Percentiles rank a stretch among this genome's conserved stretches.
Conservation (phyloP, 2,888 invertebrate genomes). For the Yponomeuta cagnagella region DNA sequence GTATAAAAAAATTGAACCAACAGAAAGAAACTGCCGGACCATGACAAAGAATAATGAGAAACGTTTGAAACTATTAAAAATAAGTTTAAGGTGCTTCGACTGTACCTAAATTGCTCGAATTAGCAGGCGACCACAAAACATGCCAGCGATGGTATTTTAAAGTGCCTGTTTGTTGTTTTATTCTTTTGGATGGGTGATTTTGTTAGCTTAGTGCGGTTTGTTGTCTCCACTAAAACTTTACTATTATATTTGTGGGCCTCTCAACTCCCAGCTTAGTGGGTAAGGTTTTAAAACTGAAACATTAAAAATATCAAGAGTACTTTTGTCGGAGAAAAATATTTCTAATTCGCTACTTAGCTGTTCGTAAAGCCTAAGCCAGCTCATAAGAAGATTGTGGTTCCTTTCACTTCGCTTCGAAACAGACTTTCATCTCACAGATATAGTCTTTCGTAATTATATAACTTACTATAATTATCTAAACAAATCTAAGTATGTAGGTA, state of each 20-base stretch:
- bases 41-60: background rate
- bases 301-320: background rate
- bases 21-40: background rate
- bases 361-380: background rate
- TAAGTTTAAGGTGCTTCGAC: background rate
- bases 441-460: no score
- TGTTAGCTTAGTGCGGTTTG: background rate
- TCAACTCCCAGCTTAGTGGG: background rate
- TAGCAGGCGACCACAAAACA: background rate
- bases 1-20: background rate
- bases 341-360: background rate
- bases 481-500: no score
- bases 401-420: background rate
- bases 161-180: background rate
- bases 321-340: background rate
- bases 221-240: background rate
- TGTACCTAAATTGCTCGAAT: constrained; percentile 2
- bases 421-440: background rate
- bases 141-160: background rate
- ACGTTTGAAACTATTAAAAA: background rate
- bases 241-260: background rate
- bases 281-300: background rate
- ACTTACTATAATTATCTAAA: no score
- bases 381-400: background rate
- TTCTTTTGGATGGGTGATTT: background rate